A percentile compares a stretch with the other conserved stretches of the same genome.
Conservation (phyloP, 2,888 invertebrate genomes). For the Sinhomidia bicolor region DNA sequence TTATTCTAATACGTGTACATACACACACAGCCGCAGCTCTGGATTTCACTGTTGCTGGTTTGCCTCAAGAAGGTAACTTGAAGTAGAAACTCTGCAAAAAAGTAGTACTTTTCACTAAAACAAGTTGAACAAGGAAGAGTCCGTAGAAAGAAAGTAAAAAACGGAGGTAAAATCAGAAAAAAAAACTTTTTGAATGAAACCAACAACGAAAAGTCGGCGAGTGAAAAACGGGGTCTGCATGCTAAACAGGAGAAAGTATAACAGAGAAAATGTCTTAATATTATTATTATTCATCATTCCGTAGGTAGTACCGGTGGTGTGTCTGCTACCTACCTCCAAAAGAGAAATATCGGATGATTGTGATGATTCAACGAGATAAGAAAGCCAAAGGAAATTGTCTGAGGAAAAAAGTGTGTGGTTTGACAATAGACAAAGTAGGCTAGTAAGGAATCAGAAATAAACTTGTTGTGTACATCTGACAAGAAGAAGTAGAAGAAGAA, state of each 20-base stretch:
- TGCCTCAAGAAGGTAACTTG: no score
- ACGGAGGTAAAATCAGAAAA: not conserved
- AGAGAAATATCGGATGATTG: not conserved
- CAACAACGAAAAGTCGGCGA: not conserved
- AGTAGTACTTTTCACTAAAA: not conserved
- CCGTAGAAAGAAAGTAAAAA: not conserved
- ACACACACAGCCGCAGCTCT: not conserved
- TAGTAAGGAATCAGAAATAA: not conserved
- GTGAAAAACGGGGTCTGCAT: conserved; percentile 38
- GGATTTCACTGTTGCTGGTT: not conserved
- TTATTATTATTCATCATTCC: conserved; percentile 47
- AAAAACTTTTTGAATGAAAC: not conserved
- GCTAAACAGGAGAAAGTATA: not conserved
- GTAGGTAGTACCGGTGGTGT: not conserved
- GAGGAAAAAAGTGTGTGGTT: not conserved
- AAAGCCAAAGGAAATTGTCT: not conserved
- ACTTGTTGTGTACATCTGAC: not conserved
- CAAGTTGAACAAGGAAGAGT: not conserved
- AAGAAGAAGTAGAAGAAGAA: no score
- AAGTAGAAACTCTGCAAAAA: not conserved
- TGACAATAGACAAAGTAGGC: not conserved
- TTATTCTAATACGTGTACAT: not conserved
- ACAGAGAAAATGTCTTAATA: conserved; percentile 17
- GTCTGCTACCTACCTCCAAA: not conserved
- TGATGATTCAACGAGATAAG: not conserved